Base-by-base conservation (phyloP, 2,797 vertebrate genomes). In the Cossypha polioptera region DNA sequence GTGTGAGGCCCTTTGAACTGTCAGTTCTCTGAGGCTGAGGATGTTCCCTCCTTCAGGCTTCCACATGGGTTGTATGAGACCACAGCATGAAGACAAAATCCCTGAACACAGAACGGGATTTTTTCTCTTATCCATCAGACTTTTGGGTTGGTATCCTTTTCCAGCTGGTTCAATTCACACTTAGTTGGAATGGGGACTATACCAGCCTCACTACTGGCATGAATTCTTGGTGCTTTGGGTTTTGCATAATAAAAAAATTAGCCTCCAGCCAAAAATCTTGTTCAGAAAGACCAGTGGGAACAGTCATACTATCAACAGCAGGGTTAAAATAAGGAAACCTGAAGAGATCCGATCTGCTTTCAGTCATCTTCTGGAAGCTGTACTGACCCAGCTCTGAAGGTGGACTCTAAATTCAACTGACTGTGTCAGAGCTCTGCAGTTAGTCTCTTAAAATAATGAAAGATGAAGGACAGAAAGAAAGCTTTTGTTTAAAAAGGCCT, bases 21-120 rank as follows among this genome's bases (percentile, higher is more conserved):
- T 13, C 54, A 71, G n/a, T 22, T 66, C 59, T 31, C 71, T 85
- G 57, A 36, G 45, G 38, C 13, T 88, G 58, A 31, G 24, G 13
- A 57, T 40, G 29, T 19, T 83, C 24, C 18, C 47, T 76, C 51
- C 43, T 50, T 83, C 61, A 65, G 78, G 35, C 21, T 83, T 54
- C n/a, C 29, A 57, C 4, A 7, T 7, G 33, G 11, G 9, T 51
- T 38, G 8, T 47, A 33, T 11, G n/a, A 54, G 42, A 74, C 20
- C 0, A 0, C 16, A 69, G 45, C 21, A 67, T 2, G 9, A 50
- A 55, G 29, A 66, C 40, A 57, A 31, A 77, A 57, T 66, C 54
- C 45, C 54, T 77, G 38, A 72, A 40, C 22, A 58, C n/a, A 87
- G 25, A 74, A 17, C 7, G 48, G 47, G 25, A 43, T 42, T 68